phyloP scores from a whole-genome alignment of 2,113 vertebrate genomes.

The Amphilophus citrinellus region DNA sequence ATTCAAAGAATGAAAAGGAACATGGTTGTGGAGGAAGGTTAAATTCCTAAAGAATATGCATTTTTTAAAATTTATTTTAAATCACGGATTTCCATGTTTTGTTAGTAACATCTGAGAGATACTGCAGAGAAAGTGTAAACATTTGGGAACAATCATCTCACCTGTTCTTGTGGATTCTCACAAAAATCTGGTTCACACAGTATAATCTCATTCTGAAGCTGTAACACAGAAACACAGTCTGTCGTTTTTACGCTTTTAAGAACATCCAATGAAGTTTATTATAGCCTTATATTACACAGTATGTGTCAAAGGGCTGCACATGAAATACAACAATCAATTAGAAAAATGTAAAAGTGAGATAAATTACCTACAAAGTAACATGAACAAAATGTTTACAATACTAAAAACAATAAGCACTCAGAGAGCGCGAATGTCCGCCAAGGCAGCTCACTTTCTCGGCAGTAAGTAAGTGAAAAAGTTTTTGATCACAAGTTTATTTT shows the following conservation, averaged over 20 bases:
- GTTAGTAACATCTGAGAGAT: not conserved
- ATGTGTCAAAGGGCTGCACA: not conserved
- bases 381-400: not conserved
- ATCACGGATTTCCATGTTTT: not conserved
- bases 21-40: too few relatives aligned
- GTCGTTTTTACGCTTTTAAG: not conserved
- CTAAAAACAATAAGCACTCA: not conserved
- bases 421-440: too few relatives aligned
- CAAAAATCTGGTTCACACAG: slow-evolving; percentile 64
- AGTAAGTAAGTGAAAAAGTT: too few relatives aligned
- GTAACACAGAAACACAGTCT: slow-evolving; percentile 57
- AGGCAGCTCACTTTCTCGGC: too few relatives aligned
- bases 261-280: not conserved
- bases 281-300: not conserved
- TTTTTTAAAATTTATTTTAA: not conserved
- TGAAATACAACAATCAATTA: not conserved
- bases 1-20: not conserved
- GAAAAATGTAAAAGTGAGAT: not conserved
- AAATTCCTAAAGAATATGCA: not conserved
- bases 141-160: slow-evolving; percentile 31
- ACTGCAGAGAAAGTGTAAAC: not conserved
- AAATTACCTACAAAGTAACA: not conserved
- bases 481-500: too few relatives aligned
- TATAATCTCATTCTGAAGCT: slow-evolving; percentile 81
- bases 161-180: slow-evolving; percentile 71